Evolutionary conservation across 2,888 invertebrate genomes (phyloP).

Genomic region (Mellilla xanthometata): DNA sequence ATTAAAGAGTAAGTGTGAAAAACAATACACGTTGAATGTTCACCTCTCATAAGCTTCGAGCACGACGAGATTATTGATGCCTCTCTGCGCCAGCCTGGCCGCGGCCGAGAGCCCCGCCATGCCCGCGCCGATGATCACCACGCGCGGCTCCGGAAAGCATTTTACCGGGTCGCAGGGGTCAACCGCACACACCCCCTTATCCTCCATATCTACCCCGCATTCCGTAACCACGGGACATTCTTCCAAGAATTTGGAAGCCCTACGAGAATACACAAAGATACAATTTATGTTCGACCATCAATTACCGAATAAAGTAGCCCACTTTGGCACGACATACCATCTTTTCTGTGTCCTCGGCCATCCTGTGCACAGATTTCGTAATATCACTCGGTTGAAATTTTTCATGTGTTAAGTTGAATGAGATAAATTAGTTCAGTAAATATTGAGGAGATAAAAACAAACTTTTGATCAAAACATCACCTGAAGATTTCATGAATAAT

Average conservation of each 20-base stretch:
- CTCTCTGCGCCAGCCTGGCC: constrained; percentile 85
- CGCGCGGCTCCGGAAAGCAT: constrained; percentile 80
- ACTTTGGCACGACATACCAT: constrained; percentile 46
- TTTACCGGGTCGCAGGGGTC: constrained; percentile 55
- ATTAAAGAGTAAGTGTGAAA: not conserved
- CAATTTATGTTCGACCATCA: constrained; percentile 26
- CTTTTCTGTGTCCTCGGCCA: constrained; percentile 43
- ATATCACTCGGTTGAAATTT: constrained; percentile 40
- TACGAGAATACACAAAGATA: constrained; percentile 31
- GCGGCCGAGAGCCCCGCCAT: constrained; percentile 92
- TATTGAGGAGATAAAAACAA: not conserved
- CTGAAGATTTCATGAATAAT: not conserved
- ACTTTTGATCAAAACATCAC: constrained; percentile 1
- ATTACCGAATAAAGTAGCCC: constrained; percentile 24
- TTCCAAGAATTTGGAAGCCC: constrained; percentile 36
- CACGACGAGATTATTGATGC: constrained; percentile 86
- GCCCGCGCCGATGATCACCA: constrained; percentile 90
- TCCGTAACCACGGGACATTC: constrained; percentile 44
- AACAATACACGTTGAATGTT: not conserved
- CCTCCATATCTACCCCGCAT: constrained; percentile 57
- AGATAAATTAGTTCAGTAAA: constrained; percentile 6
- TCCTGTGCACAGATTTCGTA: constrained; percentile 32
- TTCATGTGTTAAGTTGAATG: constrained; percentile 37
- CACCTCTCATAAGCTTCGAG: constrained; percentile 90
- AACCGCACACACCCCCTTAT: constrained; percentile 57